Base-by-base conservation (phyloP, 2,888 invertebrate species). In the Lasius platythorax region DNA sequence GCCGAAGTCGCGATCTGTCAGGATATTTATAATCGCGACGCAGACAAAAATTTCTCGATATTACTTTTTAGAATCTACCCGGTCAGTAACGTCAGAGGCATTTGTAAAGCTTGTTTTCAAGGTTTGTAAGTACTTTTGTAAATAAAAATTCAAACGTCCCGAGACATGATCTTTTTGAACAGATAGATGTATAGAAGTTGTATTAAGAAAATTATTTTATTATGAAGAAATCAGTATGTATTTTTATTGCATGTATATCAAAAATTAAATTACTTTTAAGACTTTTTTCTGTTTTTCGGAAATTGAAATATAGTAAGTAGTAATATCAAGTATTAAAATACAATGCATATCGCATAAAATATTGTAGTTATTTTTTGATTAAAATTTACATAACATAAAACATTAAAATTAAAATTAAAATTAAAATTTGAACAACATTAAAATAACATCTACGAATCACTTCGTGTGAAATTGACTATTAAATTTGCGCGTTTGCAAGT, bases 1-100 rank as follows among this genome's bases (percentile, higher is more conserved):
- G 28, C 68, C 18, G 3, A 67, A 75, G 66, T 74, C 78, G 78
- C 63, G 67, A 67, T 53, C 43, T 46, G 61, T 67, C 61, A 37
- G 37, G 61, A n/a, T 67, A 67, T 83, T 61, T 50, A 67, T 40
- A 67, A 40, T 56, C 40, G 2, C n/a, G 15, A 40, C 8, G 30
- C n/a, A 50, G 40, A 53, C 23, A 82, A 18, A 58, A 67, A 43
- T 53, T 2, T 58, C 23, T 23, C 30, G 33, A 33, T 46, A 58
- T 43, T 30, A 33, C 9, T n/a, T 43, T 58, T 78, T 43, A 46
- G 12, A 37, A 40, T 46, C 23, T 46, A 46, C 18, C 12, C 23
- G 40, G 15, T 5, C 12, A 50, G n/a, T 33, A 15, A 4, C 6
- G 5, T 23, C 3, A 75, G 0, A 64, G 15, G n/a, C 33, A 33